Evolutionary conservation across 2,888 invertebrate species (phyloP).

Genomic region (Mythimna impura): DNA sequence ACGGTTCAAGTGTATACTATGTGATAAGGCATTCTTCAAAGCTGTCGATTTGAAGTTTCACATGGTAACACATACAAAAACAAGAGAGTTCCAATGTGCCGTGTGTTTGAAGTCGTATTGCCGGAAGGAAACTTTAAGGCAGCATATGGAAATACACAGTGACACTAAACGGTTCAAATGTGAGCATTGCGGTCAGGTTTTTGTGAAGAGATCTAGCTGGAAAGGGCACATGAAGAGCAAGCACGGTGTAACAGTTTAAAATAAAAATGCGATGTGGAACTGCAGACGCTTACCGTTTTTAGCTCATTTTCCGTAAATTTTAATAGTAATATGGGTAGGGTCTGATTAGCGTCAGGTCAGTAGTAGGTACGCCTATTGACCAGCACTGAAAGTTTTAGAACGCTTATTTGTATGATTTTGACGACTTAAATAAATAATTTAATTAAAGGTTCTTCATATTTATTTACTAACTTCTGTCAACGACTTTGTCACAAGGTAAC

Average conservation of each 20-base stretch:
- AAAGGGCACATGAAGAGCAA: constrained; percentile 67
- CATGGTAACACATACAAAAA: constrained; percentile 71
- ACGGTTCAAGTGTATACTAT: constrained; percentile 55
- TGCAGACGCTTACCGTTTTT: neutral
- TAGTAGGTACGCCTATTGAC: neutral
- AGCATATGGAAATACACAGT: constrained; percentile 73
- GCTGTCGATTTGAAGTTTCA: constrained; percentile 73
- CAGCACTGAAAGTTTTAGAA: neutral
- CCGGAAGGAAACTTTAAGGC: constrained; percentile 64
- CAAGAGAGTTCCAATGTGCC: constrained; percentile 75
- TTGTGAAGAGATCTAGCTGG: constrained; percentile 70
- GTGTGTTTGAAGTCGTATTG: constrained; percentile 76
- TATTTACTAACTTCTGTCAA: no score
- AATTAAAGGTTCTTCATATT: neutral
- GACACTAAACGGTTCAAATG: constrained; percentile 69
- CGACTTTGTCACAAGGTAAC: no score
- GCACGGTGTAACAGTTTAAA: constrained; percentile 55
- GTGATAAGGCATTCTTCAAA: constrained; percentile 53
- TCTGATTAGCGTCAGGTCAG: neutral
- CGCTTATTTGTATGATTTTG: neutral
- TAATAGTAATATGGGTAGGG: no score
- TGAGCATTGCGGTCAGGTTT: constrained; percentile 66
- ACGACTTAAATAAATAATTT: neutral
- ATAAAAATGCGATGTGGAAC: neutral
- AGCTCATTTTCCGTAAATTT: no score